Evolutionary conservation across 2,888 invertebrate genomes (phyloP).

Genomic region (Hyppa rectilinea): DNA sequence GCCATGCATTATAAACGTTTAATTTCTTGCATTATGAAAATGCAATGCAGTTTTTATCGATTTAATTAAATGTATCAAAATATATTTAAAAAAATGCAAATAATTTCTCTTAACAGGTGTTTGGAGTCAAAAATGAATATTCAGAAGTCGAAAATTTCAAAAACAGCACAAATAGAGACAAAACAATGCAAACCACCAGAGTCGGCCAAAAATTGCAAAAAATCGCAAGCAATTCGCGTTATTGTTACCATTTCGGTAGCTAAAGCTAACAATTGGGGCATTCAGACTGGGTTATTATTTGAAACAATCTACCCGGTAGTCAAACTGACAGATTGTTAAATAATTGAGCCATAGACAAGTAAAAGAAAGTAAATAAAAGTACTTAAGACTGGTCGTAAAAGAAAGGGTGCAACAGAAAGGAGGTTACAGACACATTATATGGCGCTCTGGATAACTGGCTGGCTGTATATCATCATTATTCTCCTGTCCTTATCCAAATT

Average conservation of each 20-base stretch:
- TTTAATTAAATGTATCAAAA: constrained; percentile 13
- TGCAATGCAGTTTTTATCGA: constrained; percentile 8
- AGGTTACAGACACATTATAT: constrained; percentile 24
- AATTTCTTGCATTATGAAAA: constrained; percentile 25
- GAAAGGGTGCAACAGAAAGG: constrained; percentile 26
- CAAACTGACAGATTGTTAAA: constrained; percentile 35
- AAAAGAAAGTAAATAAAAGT: constrained; percentile 26
- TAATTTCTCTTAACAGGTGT: constrained; percentile 3
- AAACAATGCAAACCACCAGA: constrained; percentile 3
- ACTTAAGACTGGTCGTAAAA: constrained; percentile 41
- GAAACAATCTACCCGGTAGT: constrained; percentile 44
- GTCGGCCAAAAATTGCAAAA: constrained; percentile 19
- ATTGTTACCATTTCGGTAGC: constrained; percentile 46
- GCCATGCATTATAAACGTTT: constrained; percentile 1
- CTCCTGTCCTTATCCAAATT: too few species aligned
- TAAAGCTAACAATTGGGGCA: constrained; percentile 41
- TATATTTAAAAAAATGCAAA: constrained; percentile 5
- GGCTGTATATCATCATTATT: too few species aligned
- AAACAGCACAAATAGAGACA: constrained; percentile 1
- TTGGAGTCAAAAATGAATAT: background rate
- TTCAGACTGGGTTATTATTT: constrained; percentile 36
- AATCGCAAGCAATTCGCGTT: constrained; percentile 1
- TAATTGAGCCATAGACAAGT: constrained; percentile 53
- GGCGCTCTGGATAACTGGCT: background rate
- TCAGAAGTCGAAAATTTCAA: background rate